These are phyloP conservation scores for Tethea ocularis DNA, from an alignment of 2,888 invertebrate genomes.

Conservation along the genomic window DNA sequence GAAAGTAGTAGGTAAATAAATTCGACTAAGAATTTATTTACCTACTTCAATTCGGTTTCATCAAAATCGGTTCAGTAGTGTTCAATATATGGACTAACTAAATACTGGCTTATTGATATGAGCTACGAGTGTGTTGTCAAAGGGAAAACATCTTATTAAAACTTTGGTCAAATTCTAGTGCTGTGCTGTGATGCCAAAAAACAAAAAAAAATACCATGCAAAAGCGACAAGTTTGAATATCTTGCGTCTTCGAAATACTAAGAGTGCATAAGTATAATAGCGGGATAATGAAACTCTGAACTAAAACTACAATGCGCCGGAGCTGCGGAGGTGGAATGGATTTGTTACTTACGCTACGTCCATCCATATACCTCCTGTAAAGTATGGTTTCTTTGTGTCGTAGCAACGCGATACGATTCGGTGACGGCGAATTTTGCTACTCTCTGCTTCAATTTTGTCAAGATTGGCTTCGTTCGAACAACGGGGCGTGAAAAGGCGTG, in stretches of 20 bases:
- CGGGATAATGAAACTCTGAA: background rate
- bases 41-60: too few relatives aligned
- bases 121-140: too few relatives aligned
- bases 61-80: too few relatives aligned
- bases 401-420: background rate
- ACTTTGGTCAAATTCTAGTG: too few relatives aligned
- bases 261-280: background rate
- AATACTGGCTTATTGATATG: too few relatives aligned
- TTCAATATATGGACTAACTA: too few relatives aligned
- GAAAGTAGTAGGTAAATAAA: too few relatives aligned
- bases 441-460: background rate
- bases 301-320: background rate
- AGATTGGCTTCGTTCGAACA: background rate
- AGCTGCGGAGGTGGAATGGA: too few relatives aligned
- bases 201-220: too few relatives aligned
- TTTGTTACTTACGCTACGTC: background rate
- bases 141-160: too few relatives aligned
- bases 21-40: too few relatives aligned
- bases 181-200: too few relatives aligned
- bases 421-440: background rate
- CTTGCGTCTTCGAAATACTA: background rate
- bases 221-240: background rate
- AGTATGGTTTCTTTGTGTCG: background rate
- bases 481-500: background rate
- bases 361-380: background rate